phyloP scores from a whole-genome alignment of 2,888 invertebrate genomes.

The Agrotis puta region DNA sequence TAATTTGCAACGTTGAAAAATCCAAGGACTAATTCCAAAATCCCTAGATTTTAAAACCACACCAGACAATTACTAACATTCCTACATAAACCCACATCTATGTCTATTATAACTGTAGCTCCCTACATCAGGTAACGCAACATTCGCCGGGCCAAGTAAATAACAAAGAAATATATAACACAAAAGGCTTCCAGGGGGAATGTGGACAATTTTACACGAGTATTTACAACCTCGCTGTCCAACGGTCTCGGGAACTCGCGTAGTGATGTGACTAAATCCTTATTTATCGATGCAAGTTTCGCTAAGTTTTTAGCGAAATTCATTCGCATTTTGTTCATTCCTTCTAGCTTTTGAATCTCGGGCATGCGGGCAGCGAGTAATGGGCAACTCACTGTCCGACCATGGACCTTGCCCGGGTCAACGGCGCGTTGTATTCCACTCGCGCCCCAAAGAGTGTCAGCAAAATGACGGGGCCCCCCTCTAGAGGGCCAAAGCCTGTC shows the following conservation, averaged over 20 bases:
- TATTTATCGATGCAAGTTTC: conserved; percentile 33
- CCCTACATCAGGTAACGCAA: conserved; percentile 69
- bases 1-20: no score
- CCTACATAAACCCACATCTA: conserved; percentile 20
- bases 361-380: no score
- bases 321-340: neutral
- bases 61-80: conserved; percentile 7
- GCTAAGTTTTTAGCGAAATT: neutral
- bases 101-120: conserved; percentile 55
- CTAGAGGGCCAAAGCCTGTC: no score
- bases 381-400: no score
- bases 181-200: conserved; percentile 84
- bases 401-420: no score
- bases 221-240: conserved; percentile 91
- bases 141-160: conserved; percentile 78
- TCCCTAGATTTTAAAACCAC: neutral
- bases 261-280: conserved; percentile 72
- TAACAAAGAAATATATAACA: conserved; percentile 91
- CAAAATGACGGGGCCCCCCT: no score
- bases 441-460: no score
- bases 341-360: neutral
- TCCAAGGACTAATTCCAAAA: neutral
- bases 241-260: conserved; percentile 88
- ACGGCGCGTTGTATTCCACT: no score
- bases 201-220: conserved; percentile 91